phyloP scores from a whole-genome alignment of 2,113 vertebrate species.

The Erythrocebus patas region DNA sequence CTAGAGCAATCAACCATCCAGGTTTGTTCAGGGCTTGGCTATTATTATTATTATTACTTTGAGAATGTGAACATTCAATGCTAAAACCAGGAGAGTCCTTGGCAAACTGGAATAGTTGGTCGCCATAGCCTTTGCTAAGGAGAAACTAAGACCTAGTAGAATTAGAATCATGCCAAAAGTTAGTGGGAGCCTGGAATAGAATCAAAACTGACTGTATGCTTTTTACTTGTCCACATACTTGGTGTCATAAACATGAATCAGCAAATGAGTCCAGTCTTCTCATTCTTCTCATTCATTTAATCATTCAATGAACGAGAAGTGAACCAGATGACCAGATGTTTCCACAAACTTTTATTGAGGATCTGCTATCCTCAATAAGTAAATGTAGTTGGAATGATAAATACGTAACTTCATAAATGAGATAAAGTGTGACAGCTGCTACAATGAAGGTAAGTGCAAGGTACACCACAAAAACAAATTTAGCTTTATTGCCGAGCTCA shows the following conservation, averaged over 20 bases:
- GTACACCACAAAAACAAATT: neutral
- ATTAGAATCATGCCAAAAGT: neutral
- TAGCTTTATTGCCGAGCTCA: neutral
- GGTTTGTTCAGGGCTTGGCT: neutral
- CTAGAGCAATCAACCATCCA: neutral
- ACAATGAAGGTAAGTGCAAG: neutral
- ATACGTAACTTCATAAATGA: neutral
- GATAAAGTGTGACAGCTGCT: neutral
- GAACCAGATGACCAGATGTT: neutral
- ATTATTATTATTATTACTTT: neutral
- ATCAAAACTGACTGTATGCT: neutral
- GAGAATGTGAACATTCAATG: neutral
- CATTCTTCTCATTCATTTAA: neutral
- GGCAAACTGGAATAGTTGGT: no score
- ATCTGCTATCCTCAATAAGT: neutral
- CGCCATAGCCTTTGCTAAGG: neutral
- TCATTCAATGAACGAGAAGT: neutral
- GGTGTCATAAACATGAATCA: neutral
- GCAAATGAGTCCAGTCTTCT: neutral
- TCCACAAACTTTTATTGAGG: neutral
- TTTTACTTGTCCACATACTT: neutral
- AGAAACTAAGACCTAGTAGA: neutral
- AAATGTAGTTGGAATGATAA: neutral
- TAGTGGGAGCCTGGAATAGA: neutral
- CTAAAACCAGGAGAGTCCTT: neutral